Percentiles rank a stretch among this genome's conserved stretches.
These are phyloP conservation scores for Anisognathus igniventris DNA, from an alignment of 2,797 vertebrate genomes.

Conservation along the genomic window DNA sequence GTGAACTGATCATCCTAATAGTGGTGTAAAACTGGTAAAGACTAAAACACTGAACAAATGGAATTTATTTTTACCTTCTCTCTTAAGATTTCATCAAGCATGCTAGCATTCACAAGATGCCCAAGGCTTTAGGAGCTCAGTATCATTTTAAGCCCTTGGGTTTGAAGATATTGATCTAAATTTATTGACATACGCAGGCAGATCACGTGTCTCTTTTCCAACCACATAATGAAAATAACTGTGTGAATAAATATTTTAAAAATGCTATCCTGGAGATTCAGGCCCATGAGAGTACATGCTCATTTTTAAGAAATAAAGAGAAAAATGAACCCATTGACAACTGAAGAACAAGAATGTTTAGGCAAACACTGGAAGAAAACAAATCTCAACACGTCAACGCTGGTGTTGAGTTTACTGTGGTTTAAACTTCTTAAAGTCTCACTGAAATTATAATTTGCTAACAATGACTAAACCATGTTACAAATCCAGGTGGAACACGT, in stretches of 20 bases:
- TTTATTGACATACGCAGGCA: neutral
- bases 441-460: conserved; percentile 38
- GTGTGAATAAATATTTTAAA: neutral
- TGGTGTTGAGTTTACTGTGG: conserved; percentile 41
- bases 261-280: neutral
- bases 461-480: conserved; percentile 18
- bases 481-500: conserved; percentile 35
- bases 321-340: conserved; percentile 26
- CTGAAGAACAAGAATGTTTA: neutral
- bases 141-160: neutral
- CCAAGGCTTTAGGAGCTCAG: neutral
- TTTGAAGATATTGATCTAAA: neutral
- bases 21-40: neutral
- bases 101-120: neutral
- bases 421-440: conserved; percentile 32
- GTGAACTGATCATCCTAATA: neutral
- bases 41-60: neutral
- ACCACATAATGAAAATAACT: neutral
- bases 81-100: neutral
- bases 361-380: neutral
- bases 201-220: neutral
- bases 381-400: neutral
- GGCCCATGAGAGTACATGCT: neutral
- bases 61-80: neutral
- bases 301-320: conserved; percentile 28